These are phyloP conservation scores for Rhinopomastus cyanomelas DNA, from an alignment of 2,113 vertebrate genomes.

Conservation along the genomic window DNA sequence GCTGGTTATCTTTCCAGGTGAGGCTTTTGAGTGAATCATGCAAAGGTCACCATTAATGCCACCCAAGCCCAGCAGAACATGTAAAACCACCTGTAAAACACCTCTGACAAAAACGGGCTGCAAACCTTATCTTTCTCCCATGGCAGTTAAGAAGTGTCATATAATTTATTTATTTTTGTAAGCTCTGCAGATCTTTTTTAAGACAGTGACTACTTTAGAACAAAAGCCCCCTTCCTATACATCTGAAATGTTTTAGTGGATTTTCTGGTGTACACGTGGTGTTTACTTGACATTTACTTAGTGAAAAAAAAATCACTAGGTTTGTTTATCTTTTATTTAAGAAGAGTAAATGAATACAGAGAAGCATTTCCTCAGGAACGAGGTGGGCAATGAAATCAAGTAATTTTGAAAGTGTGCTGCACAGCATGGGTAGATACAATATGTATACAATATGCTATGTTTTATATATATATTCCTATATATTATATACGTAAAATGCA, in stretches of 20 bases:
- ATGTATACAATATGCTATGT: neutral
- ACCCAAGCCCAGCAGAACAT: slow-evolving; percentile 29
- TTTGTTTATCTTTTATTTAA: neutral
- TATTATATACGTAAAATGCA: no score
- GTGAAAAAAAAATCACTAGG: neutral
- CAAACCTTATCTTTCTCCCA: neutral
- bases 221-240: neutral
- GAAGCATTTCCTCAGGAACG: neutral
- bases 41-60: slow-evolving; percentile 23
- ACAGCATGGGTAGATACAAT: neutral
- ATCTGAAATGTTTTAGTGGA: neutral
- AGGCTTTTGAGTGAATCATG: slow-evolving; percentile 16
- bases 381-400: neutral
- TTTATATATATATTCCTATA: no score
- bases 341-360: neutral
- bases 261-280: neutral
- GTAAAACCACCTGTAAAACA: slow-evolving; percentile 24
- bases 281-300: neutral
- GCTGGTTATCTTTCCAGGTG: slow-evolving; percentile 6
- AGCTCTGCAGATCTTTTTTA: neutral
- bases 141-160: neutral
- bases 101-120: neutral
- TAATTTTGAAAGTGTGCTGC: neutral
- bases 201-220: neutral
- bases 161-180: neutral